phyloP scores from a whole-genome alignment of 2,797 vertebrate species.

The Clarias platycephalus region DNA sequence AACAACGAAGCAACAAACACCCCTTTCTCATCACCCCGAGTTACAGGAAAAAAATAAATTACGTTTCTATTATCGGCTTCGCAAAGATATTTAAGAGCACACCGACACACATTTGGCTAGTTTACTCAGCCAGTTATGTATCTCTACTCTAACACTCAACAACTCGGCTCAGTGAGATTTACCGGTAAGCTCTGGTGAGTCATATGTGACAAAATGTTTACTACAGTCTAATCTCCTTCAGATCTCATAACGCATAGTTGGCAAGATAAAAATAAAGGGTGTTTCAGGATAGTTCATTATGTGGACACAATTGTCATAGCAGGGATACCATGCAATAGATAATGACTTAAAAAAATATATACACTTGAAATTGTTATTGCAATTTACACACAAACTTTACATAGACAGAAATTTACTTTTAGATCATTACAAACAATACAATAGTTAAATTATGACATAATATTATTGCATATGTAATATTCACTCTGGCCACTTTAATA shows the following conservation, averaged over 20 bases:
- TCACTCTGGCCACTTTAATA: neutral
- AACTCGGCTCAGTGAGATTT: conserved; percentile 23
- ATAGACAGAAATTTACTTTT: neutral
- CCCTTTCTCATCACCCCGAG: neutral
- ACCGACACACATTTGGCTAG: conserved; percentile 17
- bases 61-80: conserved; percentile 28
- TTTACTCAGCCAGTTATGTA: neutral
- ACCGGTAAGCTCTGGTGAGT: conserved; percentile 12
- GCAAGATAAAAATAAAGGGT: conserved; percentile 7
- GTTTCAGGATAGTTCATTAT: conserved; percentile 18
- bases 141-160: conserved; percentile 20
- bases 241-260: conserved; percentile 25
- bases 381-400: no score
- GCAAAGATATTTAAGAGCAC: conserved; percentile 10
- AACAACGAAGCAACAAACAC: conserved; percentile 9
- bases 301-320: neutral
- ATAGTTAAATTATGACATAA: no score
- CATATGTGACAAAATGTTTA: conserved; percentile 34
- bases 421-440: neutral
- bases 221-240: conserved; percentile 21
- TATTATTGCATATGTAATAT: neutral
- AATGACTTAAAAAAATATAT: neutral
- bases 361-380: neutral
- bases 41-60: conserved; percentile 20
- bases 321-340: neutral